These are phyloP conservation scores for Heliconius cydno DNA, from an alignment of 2,888 invertebrate species.

Conservation along the genomic window DNA sequence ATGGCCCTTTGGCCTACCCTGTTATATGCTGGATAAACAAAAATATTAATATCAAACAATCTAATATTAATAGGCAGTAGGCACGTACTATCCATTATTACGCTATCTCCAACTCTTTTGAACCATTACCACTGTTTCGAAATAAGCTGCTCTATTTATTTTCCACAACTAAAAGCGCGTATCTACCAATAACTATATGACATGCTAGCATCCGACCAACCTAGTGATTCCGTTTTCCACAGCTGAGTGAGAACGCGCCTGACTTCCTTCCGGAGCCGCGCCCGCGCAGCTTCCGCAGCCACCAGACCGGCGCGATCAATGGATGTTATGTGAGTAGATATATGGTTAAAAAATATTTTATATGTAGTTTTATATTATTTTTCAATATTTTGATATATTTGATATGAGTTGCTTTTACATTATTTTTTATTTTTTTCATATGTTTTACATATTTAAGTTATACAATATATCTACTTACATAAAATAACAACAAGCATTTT, in stretches of 20 bases:
- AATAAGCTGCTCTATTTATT: slow-evolving; percentile 40
- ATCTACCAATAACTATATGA: slow-evolving; percentile 28
- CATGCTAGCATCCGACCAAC: slow-evolving; percentile 58
- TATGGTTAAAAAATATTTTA: slow-evolving; percentile 25
- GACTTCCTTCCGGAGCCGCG: slow-evolving; percentile 82
- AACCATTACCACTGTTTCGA: slow-evolving; percentile 24
- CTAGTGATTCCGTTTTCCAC: slow-evolving; percentile 77
- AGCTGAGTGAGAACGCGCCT: slow-evolving; percentile 80
- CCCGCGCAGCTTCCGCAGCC: slow-evolving; percentile 79
- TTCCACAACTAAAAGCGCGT: slow-evolving; percentile 31
- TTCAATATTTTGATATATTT: background rate
- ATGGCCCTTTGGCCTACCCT: background rate
- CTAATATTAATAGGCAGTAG: background rate
- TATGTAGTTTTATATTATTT: background rate
- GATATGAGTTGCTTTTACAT: background rate
- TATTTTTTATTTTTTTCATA: too few species aligned
- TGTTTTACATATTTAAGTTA: too few species aligned
- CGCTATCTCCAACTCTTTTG: slow-evolving; percentile 20
- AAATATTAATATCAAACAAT: background rate
- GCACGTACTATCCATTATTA: background rate
- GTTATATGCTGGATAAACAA: background rate
- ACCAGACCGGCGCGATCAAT: slow-evolving; percentile 69
- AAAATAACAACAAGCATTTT: too few species aligned
- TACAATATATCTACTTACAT: too few species aligned
- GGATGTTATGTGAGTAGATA: slow-evolving; percentile 45